Conservation (phyloP, 1,140 invertebrate species). For the Ooceraea biroi region DNA sequence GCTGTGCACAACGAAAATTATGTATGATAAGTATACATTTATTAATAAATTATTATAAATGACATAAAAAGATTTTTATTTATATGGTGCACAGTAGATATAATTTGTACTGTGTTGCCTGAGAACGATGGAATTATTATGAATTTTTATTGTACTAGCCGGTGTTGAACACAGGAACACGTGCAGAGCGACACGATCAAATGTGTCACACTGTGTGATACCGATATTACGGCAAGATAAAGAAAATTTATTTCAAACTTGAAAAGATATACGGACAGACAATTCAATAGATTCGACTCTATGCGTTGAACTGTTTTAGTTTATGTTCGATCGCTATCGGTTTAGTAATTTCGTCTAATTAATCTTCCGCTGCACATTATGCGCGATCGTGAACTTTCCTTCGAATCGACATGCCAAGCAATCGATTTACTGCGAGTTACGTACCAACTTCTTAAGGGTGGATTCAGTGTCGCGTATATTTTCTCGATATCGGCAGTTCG, state of each 20-base stretch:
- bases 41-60: neutral
- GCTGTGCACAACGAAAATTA: neutral
- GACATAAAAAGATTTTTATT: conserved; percentile 15
- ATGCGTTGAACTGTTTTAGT: conserved; percentile 42
- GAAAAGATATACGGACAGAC: neutral
- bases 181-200: neutral
- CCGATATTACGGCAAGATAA: neutral
- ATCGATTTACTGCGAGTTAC: conserved; percentile 66
- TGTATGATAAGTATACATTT: too few relatives aligned
- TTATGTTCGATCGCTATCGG: conserved; percentile 5
- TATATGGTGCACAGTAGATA: neutral
- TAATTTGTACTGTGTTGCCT: neutral
- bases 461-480: conserved; percentile 25
- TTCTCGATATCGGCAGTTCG: conserved; percentile 32
- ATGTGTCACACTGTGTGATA: neutral
- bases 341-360: conserved; percentile 9
- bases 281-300: conserved; percentile 18
- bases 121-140: neutral
- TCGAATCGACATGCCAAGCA: conserved; percentile 51
- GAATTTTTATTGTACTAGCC: neutral
- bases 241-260: conserved; percentile 10
- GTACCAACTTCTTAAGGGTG: conserved; percentile 8
- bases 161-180: neutral
- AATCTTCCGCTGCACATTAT: conserved; percentile 10
- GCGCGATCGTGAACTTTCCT: conserved; percentile 5